Evolutionary conservation across 2,888 invertebrate species (phyloP).

Genomic region (Ormyrus labotus): DNA sequence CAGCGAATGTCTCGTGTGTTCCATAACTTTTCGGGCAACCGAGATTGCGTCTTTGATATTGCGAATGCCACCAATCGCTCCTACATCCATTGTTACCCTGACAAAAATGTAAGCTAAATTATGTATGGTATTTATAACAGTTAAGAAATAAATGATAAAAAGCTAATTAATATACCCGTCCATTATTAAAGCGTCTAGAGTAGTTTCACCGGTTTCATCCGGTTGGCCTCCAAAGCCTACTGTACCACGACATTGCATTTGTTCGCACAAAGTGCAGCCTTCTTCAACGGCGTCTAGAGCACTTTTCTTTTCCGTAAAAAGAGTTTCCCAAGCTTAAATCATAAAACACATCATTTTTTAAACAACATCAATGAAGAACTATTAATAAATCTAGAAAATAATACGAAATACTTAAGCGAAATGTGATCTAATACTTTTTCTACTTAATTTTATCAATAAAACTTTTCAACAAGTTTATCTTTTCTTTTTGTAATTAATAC

Average conservation of each 20-base stretch:
- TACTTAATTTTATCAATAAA: neutral
- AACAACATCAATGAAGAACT: too few species aligned
- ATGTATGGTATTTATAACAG: neutral
- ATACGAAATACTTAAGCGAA: too few species aligned
- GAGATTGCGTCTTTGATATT: conserved; percentile 90
- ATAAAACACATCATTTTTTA: conserved; percentile 64
- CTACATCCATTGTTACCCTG: conserved; percentile 87
- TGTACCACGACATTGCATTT: conserved; percentile 91
- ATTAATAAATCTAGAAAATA: too few species aligned
- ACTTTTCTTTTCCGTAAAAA: conserved; percentile 77
- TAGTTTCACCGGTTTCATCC: conserved; percentile 97
- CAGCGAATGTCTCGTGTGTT: conserved; percentile 92
- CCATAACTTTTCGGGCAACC: conserved; percentile 93
- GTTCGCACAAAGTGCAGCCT: conserved; percentile 92
- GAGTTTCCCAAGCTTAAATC: conserved; percentile 83
- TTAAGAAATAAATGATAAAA: neutral
- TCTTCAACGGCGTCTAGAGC: conserved; percentile 91
- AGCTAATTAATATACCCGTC: conserved; percentile 85
- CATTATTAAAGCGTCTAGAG: conserved; percentile 97
- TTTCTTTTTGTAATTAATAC: neutral
- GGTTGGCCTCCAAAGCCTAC: conserved; percentile 98
- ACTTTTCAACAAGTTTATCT: conserved; percentile 19
- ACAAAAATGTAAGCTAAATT: neutral
- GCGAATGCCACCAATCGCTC: conserved; percentile 91
- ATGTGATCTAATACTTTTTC: too few species aligned